phyloP scores from a whole-genome alignment of 92 coral and sea anemone genomes.

The Paramuricea clavata region DNA sequence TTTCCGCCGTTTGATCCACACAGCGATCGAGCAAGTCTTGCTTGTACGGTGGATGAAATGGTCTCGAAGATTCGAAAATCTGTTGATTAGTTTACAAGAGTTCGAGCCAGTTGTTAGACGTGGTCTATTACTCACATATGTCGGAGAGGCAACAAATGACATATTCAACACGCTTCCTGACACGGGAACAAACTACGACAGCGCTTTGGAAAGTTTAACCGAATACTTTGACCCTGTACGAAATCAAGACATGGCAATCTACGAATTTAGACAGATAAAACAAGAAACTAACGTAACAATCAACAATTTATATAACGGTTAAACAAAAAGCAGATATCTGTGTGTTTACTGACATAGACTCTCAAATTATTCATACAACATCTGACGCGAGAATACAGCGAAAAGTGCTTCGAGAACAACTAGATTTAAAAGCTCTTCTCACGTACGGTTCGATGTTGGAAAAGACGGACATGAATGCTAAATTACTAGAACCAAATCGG shows the following conservation, averaged over 20 bases:
- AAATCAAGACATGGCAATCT: conserved; percentile 48
- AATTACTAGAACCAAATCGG: background rate
- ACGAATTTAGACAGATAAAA: conserved; percentile 37
- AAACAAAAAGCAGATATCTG: conserved; percentile 48
- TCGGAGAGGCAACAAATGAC: conserved; percentile 16
- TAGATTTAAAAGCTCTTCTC: conserved; percentile 18
- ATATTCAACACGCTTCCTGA: conserved; percentile 31
- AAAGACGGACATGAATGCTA: conserved; percentile 56
- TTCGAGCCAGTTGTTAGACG: conserved; percentile 35
- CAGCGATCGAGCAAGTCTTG: conserved; percentile 41
- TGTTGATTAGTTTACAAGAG: conserved; percentile 41
- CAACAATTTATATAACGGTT: conserved; percentile 37
- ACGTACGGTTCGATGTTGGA: conserved; percentile 37
- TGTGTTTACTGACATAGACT: conserved; percentile 35
- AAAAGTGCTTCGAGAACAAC: conserved; percentile 49
- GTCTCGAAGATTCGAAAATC: conserved; percentile 39
- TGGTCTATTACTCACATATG: conserved; percentile 46
- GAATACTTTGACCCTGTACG: conserved; percentile 31
- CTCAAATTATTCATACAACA: conserved; percentile 60
- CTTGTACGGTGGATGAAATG: conserved; percentile 31
- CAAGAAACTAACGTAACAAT: conserved; percentile 42
- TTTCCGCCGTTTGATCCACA: background rate
- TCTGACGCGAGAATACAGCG: conserved; percentile 43
- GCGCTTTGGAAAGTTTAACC: conserved; percentile 34
- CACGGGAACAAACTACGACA: conserved; percentile 45